phyloP scores from a whole-genome alignment of 2,113 vertebrate genomes.

The Rhizomys pruinosus region DNA sequence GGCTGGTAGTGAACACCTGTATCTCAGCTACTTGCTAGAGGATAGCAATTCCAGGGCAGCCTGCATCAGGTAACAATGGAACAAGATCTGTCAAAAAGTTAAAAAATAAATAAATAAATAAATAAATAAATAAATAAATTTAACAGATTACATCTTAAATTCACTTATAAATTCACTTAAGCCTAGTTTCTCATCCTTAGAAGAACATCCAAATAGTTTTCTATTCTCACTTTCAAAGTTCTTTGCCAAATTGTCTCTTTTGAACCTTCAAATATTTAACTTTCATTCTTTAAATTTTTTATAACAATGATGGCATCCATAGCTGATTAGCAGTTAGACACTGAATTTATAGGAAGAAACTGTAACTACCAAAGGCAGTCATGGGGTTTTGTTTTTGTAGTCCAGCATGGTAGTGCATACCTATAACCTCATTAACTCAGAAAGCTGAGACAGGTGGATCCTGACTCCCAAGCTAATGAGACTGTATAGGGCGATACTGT shows the following conservation, averaged over 20 bases:
- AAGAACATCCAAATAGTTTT: background rate
- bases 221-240: background rate
- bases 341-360: background rate
- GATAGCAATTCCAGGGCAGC: background rate
- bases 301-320: background rate
- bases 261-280: constrained; percentile 30
- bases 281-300: background rate
- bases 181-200: background rate
- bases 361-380: background rate
- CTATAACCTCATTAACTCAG: background rate
- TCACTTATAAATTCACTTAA: constrained; percentile 8
- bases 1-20: background rate
- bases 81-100: background rate
- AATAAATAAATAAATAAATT: background rate
- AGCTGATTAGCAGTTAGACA: background rate
- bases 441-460: background rate
- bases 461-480: background rate
- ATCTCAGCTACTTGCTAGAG: background rate
- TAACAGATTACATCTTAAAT: constrained; percentile 27
- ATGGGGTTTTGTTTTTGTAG: background rate
- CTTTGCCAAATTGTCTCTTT: constrained; percentile 10
- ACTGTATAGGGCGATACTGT: background rate
- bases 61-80: background rate
- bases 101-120: background rate
- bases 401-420: background rate